These are phyloP conservation scores for Eunapius fragilis DNA, from an alignment of 37 sponge, comb jelly and placozoan species.

Conservation along the genomic window DNA sequence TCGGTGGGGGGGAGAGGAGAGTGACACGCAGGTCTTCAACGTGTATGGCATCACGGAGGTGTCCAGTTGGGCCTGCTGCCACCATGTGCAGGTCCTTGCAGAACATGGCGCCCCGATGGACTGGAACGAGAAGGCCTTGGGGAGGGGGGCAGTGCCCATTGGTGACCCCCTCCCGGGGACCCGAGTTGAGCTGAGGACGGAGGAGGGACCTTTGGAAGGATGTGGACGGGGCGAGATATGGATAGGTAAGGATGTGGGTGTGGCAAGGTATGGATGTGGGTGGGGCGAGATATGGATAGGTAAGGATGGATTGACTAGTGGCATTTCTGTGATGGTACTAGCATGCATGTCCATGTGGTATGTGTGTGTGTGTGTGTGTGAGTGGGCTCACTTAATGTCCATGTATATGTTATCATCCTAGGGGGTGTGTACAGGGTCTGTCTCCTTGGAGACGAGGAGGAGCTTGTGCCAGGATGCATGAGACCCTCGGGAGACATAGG, in stretches of 20 bases:
- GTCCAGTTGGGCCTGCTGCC: conserved; percentile 89
- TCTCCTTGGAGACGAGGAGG: conserved; percentile 60
- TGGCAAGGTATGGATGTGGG: background rate
- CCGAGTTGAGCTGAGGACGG: conserved; percentile 45
- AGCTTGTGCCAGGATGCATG: conserved; percentile 17
- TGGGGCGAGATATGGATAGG: background rate
- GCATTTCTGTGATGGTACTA: no score
- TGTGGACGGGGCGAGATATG: conserved; percentile 66
- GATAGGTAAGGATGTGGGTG: conserved; percentile 56
- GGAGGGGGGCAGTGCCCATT: conserved; percentile 50
- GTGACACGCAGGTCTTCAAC: conserved; percentile 70
- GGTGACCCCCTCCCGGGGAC: conserved; percentile 76
- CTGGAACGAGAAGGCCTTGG: background rate
- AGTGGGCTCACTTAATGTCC: background rate
- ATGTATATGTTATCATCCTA: conserved; percentile 3
- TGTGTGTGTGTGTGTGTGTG: background rate
- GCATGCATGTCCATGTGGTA: no score
- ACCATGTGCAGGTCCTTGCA: background rate
- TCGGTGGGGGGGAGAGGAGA: conserved; percentile 25
- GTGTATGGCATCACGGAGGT: conserved; percentile 97
- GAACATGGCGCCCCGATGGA: background rate
- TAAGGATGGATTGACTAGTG: no score
- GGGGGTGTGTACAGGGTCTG: conserved; percentile 81
- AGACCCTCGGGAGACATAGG: conserved; percentile 81
- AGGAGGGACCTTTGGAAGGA: background rate